phyloP scores from a whole-genome alignment of 2,888 invertebrate species.

The Cheilosia vulpina region DNA sequence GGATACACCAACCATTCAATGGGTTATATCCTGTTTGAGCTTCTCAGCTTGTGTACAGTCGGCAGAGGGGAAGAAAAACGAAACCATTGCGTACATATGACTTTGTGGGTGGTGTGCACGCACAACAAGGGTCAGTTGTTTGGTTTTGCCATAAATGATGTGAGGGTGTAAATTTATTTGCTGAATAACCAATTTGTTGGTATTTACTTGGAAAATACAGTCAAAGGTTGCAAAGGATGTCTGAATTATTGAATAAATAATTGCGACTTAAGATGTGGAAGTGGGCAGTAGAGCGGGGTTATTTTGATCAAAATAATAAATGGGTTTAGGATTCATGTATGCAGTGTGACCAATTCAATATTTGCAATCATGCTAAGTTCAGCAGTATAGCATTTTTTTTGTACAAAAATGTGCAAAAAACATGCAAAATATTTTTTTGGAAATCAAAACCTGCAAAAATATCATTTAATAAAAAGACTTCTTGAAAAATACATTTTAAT shows the following conservation, averaged over 20 bases:
- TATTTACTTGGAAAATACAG: conserved; percentile 17
- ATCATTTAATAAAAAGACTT: no score
- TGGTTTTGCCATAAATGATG: conserved; percentile 51
- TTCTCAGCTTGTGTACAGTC: conserved; percentile 19
- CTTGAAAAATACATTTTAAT: no score
- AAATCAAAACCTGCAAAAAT: no score
- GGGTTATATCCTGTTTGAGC: conserved; percentile 27
- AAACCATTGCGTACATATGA: background rate
- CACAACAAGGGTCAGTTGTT: conserved; percentile 33
- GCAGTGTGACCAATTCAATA: no score
- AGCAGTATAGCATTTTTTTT: no score
- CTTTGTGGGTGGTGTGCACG: background rate
- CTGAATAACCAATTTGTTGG: conserved; percentile 44
- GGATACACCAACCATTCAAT: conserved; percentile 28
- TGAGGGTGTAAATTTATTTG: conserved; percentile 56
- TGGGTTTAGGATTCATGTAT: background rate
- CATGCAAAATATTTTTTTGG: no score
- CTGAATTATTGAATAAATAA: conserved; percentile 15
- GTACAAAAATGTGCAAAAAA: no score
- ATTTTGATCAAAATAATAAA: background rate
- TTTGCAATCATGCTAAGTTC: no score
- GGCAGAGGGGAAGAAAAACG: background rate
- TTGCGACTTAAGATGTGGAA: background rate
- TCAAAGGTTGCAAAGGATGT: background rate
- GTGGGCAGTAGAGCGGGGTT: background rate